Evolutionary conservation across 1,140 invertebrate genomes (phyloP).

Genomic region (Phymorhynchus buccinoides): DNA sequence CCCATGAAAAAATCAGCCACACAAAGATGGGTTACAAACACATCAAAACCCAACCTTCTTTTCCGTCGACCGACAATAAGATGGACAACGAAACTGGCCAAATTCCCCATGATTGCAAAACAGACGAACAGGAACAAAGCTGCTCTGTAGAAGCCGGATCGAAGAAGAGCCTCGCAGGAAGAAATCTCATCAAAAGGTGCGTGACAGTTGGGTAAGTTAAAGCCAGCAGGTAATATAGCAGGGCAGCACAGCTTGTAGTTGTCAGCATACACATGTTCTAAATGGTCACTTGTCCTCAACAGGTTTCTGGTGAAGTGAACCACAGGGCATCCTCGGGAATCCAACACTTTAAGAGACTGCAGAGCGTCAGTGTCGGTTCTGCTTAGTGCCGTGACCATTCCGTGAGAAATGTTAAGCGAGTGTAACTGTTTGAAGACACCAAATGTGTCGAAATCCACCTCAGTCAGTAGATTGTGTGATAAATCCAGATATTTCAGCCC

Average conservation of each 20-base stretch:
- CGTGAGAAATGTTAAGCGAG: neutral
- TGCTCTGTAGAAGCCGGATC: conserved; percentile 39
- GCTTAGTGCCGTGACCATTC: no score
- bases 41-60: conserved; percentile 36
- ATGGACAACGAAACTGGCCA: conserved; percentile 41
- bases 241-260: conserved; percentile 54
- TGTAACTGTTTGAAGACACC: neutral
- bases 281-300: conserved; percentile 30
- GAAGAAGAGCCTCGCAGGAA: conserved; percentile 52
- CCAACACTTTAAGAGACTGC: no score
- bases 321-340: conserved; percentile 22
- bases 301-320: conserved; percentile 26
- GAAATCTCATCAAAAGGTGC: conserved; percentile 53
- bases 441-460: neutral
- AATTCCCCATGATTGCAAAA: conserved; percentile 56
- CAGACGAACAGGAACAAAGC: conserved; percentile 50
- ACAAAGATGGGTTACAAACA: conserved; percentile 60
- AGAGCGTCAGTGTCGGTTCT: no score
- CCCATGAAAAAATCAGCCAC: conserved; percentile 65
- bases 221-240: conserved; percentile 31
- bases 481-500: neutral
- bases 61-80: neutral
- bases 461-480: neutral
- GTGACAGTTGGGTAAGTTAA: conserved; percentile 40
- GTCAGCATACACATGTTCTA: conserved; percentile 42